Evolutionary conservation across 1,140 invertebrate genomes (phyloP), one percentile per base, ranked within the genome.

Genomic region (Argopecten irradians): DNA sequence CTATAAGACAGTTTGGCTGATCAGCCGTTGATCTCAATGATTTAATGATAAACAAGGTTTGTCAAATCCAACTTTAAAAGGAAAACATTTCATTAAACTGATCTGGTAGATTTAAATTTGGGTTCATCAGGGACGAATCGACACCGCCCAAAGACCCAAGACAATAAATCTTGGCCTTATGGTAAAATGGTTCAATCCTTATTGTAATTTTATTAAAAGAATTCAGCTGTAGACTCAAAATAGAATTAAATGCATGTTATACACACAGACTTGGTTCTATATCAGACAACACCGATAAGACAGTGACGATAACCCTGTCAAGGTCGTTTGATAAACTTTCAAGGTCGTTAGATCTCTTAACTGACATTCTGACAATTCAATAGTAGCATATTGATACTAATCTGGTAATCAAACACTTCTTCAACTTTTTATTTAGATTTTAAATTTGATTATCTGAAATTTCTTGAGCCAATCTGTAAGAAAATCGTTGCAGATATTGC

Each of bases 1-100:
- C n/a, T 16, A 71, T 71, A 71, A 71, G 28, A 71, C 11, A 71
- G 55, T 22, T 71, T 71, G 55, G 55, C n/a, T 71, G 55, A 71
- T 71, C 55, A 71, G n/a, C 55, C 1, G 8, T 71, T 28, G 55
- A 71, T 71, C 55, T 71, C 28, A n/a, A 71, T 71, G 55, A 22
- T 71, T 71, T 71, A 71, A 71, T 71, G 55, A 71, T 71, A 71
- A 71, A 71, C 55, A 71, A 71, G 55, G 55, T 71, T 71, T 71
- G 55, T 71, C 55, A n/a, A 71, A n/a, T n/a, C n/a, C 8, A 71
- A 71, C 55, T 71, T 71, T 71, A 71, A 71, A 71, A 71, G 55
- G 55, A 71, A 71, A 71, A 71, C 55, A 71, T 71, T 71, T 71
- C 55, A 71, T 71, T 71, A 71, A 71, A 71, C 55, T 28, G 55